A percentile compares a stretch with the other conserved stretches of the same genome.
phyloP scores from a whole-genome alignment of 2,113 vertebrate species.

The Aramus guarauna region DNA sequence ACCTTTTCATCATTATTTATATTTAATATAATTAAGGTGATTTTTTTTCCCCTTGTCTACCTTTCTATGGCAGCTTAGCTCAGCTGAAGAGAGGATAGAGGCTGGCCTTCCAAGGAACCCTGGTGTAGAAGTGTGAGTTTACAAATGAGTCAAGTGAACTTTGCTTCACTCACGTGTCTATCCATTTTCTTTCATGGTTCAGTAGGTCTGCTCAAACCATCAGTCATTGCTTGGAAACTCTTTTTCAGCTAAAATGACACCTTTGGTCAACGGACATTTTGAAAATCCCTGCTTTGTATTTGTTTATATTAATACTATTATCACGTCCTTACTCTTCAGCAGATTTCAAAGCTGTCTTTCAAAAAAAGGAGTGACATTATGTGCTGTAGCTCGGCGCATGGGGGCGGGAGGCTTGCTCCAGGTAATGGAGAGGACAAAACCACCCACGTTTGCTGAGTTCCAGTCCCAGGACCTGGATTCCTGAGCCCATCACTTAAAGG shows the following conservation, averaged over 20 bases:
- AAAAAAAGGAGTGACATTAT: not conserved
- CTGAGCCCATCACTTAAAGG: not conserved
- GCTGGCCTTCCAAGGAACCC: not conserved
- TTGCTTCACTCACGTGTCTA: not conserved
- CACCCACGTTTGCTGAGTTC: not conserved
- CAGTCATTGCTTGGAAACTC: slow-evolving; percentile 13
- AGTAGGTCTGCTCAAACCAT: not conserved
- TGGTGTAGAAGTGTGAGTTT: not conserved
- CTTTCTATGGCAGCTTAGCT: not conserved
- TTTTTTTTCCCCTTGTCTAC: not conserved
- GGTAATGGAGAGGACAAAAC: not conserved
- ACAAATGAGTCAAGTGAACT: slow-evolving; percentile 21
- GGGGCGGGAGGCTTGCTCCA: not conserved
- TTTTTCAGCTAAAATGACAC: not conserved
- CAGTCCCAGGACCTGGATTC: not conserved
- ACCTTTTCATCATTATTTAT: not conserved
- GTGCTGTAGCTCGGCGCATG: not conserved
- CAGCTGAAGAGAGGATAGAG: not conserved
- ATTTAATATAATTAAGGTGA: not conserved
- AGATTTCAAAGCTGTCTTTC: not conserved
- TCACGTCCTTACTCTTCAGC: not conserved
- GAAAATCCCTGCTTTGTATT: slow-evolving; percentile 9
- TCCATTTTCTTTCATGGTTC: not conserved
- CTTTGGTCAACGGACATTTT: not conserved
- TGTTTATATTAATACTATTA: not conserved